Evolutionary conservation across 2,797 vertebrate genomes (phyloP).

Genomic region (Alectoris magna): DNA sequence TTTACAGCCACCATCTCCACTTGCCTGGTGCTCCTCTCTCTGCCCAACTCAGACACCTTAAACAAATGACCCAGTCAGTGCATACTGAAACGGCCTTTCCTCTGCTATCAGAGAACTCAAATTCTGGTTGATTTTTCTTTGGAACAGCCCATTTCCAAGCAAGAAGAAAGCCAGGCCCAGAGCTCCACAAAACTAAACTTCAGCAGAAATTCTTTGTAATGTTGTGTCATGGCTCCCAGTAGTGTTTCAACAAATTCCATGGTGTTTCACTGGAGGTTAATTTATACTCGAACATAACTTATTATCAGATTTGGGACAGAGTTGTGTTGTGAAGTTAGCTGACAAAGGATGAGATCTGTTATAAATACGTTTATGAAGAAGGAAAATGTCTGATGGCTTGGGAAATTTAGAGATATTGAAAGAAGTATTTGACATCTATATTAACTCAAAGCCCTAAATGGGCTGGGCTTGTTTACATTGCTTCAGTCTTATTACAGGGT

Average conservation of each 20-base stretch:
- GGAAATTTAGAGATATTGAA: constrained; percentile 39
- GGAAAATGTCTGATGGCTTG: constrained; percentile 20
- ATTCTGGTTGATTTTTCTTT: neutral
- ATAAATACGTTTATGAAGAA: constrained; percentile 25
- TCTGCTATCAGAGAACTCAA: fast-evolving
- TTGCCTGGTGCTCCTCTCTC: fast-evolving
- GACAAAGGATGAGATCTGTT: neutral
- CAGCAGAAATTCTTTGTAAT: neutral
- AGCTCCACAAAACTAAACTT: neutral
- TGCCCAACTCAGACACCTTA: neutral
- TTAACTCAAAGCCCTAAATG: constrained; percentile 54
- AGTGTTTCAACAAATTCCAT: neutral
- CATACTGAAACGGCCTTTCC: fast-evolving
- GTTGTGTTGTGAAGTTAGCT: neutral
- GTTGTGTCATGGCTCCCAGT: neutral
- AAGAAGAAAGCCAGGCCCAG: neutral
- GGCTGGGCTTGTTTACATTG: constrained; percentile 41
- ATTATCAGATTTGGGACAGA: neutral
- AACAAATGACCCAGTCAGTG: neutral
- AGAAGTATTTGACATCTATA: constrained; percentile 58
- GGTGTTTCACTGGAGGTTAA: neutral
- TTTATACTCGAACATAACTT: neutral
- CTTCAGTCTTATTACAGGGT: constrained; percentile 61
- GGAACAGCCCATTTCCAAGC: neutral
- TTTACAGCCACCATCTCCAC: neutral